These are phyloP conservation scores for Mya arenaria DNA, from an alignment of 1,140 invertebrate genomes.

Conservation along the genomic window DNA sequence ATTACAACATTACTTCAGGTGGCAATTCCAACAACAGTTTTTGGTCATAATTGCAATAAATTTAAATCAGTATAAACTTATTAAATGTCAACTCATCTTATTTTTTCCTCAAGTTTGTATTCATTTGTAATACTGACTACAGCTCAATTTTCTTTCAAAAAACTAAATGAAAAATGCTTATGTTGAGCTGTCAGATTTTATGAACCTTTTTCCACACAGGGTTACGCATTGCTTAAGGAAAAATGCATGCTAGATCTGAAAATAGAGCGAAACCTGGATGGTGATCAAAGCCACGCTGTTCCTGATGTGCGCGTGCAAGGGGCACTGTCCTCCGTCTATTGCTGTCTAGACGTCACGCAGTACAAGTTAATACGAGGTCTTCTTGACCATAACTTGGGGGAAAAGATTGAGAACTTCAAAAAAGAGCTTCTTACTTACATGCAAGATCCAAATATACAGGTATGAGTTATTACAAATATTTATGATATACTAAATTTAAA, in stretches of 20 bases:
- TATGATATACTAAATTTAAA: too few species aligned
- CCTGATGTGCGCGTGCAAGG: conserved; percentile 94
- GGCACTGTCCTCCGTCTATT: conserved; percentile 91
- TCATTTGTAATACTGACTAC: too few species aligned
- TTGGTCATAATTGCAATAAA: too few species aligned
- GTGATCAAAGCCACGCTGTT: conserved; percentile 86
- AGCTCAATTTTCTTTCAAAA: too few species aligned
- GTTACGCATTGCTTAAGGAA: conserved; percentile 86
- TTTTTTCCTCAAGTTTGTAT: too few species aligned
- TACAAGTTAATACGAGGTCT: conserved; percentile 95
- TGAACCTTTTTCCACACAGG: conserved; percentile 73
- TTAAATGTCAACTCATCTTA: too few species aligned
- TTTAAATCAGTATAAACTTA: too few species aligned
- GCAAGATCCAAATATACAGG: conserved; percentile 77
- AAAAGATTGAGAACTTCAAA: conserved; percentile 88
- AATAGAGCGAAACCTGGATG: conserved; percentile 92
- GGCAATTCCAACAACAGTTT: too few species aligned
- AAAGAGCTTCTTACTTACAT: conserved; percentile 78
- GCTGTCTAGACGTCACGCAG: conserved; percentile 91
- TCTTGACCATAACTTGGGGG: conserved; percentile 95
- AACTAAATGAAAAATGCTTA: too few species aligned
- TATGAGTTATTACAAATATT: too few species aligned
- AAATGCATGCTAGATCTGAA: conserved; percentile 90
- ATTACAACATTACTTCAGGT: too few species aligned
- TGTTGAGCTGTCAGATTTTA: too few species aligned